Evolutionary conservation across 1,140 invertebrate genomes (phyloP).

Genomic region (Ctenoplectra terminalis): DNA sequence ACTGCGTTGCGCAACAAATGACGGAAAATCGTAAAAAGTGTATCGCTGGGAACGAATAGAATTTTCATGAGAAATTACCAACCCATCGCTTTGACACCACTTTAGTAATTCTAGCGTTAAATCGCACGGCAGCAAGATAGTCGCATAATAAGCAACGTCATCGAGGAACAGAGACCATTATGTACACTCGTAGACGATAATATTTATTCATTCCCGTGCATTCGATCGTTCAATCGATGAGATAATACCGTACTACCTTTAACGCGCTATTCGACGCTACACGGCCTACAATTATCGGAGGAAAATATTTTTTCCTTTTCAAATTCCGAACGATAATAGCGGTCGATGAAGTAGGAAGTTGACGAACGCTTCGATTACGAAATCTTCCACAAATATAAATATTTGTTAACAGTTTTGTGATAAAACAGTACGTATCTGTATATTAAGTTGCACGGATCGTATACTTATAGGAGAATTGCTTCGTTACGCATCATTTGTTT

Average conservation of each 20-base stretch:
- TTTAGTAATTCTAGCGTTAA: no score
- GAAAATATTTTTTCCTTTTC: neutral
- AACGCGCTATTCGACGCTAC: neutral
- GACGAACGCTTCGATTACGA: neutral
- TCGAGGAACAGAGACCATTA: neutral
- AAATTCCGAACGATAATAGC: neutral
- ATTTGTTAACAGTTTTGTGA: conserved; percentile 25
- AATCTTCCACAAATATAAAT: conserved; percentile 18
- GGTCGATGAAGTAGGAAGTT: conserved; percentile 4
- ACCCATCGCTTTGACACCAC: no score
- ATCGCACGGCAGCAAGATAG: neutral
- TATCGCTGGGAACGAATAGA: no score
- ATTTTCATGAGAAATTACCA: no score
- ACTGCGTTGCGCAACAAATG: no score
- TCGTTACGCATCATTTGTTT: no score
- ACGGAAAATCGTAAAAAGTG: no score
- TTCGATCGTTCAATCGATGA: neutral
- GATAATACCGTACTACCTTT: neutral
- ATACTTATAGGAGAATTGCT: no score
- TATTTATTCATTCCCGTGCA: neutral
- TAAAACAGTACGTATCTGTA: neutral
- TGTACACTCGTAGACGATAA: no score
- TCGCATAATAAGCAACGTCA: neutral
- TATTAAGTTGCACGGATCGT: no score
- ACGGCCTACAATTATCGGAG: neutral